Evolutionary conservation across 2,888 invertebrate genomes (phyloP), one percentile per base, ranked within the genome.

Genomic region (Drosophila stalkeri): DNA sequence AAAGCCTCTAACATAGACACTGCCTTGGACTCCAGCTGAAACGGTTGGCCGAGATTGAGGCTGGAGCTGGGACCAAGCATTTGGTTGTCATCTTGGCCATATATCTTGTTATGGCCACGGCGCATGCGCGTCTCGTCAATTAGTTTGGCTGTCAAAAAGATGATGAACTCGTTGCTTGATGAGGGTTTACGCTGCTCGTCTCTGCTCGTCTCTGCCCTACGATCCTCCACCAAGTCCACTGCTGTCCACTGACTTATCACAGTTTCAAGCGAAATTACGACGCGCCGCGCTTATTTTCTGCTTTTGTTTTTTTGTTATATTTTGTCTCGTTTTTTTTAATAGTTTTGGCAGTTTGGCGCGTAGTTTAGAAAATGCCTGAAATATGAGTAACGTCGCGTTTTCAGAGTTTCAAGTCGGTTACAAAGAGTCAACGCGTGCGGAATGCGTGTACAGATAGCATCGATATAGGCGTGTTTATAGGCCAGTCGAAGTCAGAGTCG

Each of bases 61-160:
- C 62, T 51, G 54, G 16, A n/a, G 41, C 49, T 43, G 56, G 46
- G 64, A 27, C 62, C 54, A 57, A 23, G 49, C 65, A 63, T 70
- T 87, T 69, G 88, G 86, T 84, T 84, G 83, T 84, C 83, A 88
- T 87, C 83, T 84, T 78, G 86, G 80, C 77, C 87, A 75, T 82
- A 82, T 75, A 82, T 82, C 86, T 86, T 87, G 86, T 85, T 87
- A 82, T 85, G 71, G 89, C 77, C 85, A 67, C 78, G 90, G 76
- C 80, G 78, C 86, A 81, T 75, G 86, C 81, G 84, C 89, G 87
- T 91, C 90, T 91, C 84, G 89, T 91, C 91, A 91, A 91, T 91
- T 92, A 91, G 92, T 84, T 88, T 90, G 90, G 90, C 91, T 92
- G 91, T 92, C 91, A 91, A 80, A 91, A 91, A 90, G 91, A 90